Evolutionary conservation across 2,888 invertebrate species (phyloP).

Genomic region (Erebia epiphron): DNA sequence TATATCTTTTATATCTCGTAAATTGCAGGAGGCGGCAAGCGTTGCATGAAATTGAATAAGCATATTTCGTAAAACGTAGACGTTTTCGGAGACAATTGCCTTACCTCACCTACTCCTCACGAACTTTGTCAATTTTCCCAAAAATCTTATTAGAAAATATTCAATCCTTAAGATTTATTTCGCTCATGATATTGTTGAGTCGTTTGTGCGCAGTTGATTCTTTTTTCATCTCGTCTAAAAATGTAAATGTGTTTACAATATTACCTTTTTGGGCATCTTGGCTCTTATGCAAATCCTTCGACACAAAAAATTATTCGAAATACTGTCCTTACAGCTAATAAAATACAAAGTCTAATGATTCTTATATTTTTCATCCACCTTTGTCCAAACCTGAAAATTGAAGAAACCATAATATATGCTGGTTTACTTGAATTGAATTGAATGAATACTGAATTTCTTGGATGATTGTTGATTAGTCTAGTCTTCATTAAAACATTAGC

Average conservation of each 20-base stretch:
- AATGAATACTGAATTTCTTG: too few relatives aligned
- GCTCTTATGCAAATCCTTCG: background rate
- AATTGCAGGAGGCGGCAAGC: slow-evolving; percentile 83
- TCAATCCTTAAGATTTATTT: slow-evolving; percentile 61
- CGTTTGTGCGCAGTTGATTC: slow-evolving; percentile 12
- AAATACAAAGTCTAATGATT: background rate
- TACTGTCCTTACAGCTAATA: background rate
- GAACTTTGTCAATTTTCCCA: slow-evolving; percentile 81
- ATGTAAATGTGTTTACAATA: slow-evolving; percentile 6
- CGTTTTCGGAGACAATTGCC: slow-evolving; percentile 83
- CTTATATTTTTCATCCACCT: too few relatives aligned
- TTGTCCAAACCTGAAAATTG: too few relatives aligned
- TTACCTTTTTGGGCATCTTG: background rate
- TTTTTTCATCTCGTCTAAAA: slow-evolving; percentile 8
- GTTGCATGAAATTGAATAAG: slow-evolving; percentile 84
- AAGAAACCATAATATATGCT: too few relatives aligned
- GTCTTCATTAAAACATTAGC: too few relatives aligned
- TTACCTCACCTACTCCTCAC: slow-evolving; percentile 82
- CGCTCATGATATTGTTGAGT: slow-evolving; percentile 26
- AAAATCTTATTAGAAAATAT: slow-evolving; percentile 78
- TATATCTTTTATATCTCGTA: slow-evolving; percentile 84
- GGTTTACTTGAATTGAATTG: too few relatives aligned
- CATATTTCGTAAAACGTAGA: slow-evolving; percentile 83
- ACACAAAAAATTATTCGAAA: background rate
- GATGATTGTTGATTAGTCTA: too few relatives aligned